Evolutionary conservation across 2,797 vertebrate species (phyloP).

Genomic region (Hafferia zeledoni): DNA sequence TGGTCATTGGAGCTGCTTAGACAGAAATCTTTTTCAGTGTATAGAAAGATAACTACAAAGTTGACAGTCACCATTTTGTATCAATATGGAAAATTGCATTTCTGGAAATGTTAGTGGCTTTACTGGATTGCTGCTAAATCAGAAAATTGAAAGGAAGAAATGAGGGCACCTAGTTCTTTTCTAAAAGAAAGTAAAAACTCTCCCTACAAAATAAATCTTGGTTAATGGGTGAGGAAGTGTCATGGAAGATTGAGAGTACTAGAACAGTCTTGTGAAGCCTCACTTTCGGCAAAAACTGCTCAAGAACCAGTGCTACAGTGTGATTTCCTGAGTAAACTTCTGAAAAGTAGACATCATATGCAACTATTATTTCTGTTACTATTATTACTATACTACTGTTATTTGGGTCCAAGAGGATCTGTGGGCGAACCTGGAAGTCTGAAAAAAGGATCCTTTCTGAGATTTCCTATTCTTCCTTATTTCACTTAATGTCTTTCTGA

Average conservation of each 20-base stretch:
- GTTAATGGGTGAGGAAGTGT: background rate
- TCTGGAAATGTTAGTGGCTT: background rate
- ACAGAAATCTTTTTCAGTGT: background rate
- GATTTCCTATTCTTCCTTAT: background rate
- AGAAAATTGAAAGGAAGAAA: background rate
- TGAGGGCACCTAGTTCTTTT: background rate
- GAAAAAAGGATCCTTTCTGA: background rate
- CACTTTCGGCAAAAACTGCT: background rate
- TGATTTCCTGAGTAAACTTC: constrained; percentile 2
- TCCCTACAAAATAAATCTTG: background rate
- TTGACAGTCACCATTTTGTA: background rate
- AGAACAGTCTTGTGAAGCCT: background rate
- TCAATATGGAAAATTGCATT: background rate
- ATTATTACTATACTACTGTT: background rate
- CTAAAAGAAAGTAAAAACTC: background rate
- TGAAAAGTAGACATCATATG: background rate
- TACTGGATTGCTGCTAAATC: background rate
- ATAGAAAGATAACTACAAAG: background rate
- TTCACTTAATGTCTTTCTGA: background rate
- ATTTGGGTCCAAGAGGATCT: background rate
- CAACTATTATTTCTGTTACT: background rate
- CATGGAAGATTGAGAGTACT: background rate
- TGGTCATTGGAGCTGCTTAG: background rate
- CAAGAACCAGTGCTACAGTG: background rate
- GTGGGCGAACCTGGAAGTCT: background rate